Conservation (phyloP, 2,113 vertebrate species). For the Misgurnus mizolepis region DNA sequence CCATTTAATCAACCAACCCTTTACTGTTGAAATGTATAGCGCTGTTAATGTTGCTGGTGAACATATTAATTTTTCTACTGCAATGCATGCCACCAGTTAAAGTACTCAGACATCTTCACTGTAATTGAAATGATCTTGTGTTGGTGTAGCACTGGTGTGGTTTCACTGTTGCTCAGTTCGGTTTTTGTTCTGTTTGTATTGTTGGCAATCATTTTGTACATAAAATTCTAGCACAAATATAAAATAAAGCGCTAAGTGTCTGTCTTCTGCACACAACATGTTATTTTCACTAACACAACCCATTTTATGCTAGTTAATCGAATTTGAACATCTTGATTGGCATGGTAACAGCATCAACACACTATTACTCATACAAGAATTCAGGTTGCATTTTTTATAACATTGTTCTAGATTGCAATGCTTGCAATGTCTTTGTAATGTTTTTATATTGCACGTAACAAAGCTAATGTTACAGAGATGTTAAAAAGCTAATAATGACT, state of each 20-base stretch:
- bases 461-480: too few species aligned
- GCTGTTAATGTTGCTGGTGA: constrained; percentile 1
- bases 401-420: too few species aligned
- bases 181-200: constrained; percentile 65
- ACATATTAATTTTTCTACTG: not conserved
- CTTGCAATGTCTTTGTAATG: too few species aligned
- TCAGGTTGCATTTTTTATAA: not conserved
- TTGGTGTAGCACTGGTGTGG: constrained; percentile 62
- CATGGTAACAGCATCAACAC: not conserved
- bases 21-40: not conserved
- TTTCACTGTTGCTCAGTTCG: constrained; percentile 49
- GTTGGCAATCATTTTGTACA: constrained; percentile 71
- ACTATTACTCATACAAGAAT: not conserved
- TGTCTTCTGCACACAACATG: not conserved
- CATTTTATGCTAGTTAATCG: too few species aligned
- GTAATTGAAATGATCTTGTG: constrained; percentile 1
- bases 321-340: not conserved
- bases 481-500: too few species aligned
- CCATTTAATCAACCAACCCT: not conserved
- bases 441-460: too few species aligned
- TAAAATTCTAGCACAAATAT: constrained; percentile 77
- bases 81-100: constrained; percentile 11
- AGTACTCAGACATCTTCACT: constrained; percentile 39
- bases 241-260: constrained; percentile 58
- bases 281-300: not conserved